Evolutionary conservation across 2,113 vertebrate species (phyloP), one percentile per base, ranked within the genome.

Genomic region (Psittacara wagleri): DNA sequence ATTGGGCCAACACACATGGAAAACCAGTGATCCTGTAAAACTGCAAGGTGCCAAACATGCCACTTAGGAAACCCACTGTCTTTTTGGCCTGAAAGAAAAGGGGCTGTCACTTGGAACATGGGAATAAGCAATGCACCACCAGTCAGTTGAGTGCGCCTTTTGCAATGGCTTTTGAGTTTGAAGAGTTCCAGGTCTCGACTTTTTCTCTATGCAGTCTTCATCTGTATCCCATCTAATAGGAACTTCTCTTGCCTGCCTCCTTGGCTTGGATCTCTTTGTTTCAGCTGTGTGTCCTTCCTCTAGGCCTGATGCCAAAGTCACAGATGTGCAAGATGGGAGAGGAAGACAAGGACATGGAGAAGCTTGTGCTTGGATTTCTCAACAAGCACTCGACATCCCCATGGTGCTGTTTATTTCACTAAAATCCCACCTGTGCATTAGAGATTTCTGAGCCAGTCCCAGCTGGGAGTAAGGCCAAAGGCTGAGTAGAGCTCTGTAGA

Each of bases 211-310:
- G 18, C 73, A 57, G 93, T 75, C 83, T 84, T 69, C 77, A 20
- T 91, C 89, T 94, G 94, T 14, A 44, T 69, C 94, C 83, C 85
- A 86, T 69, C 92, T 85, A 51, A 95, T 77, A 46, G 11, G 67
- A 95, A 55, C 93, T 68, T 64, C 74, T 69, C 75, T 18, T 44
- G 51, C 80, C 51, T 33, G 43, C 72, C 94, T 91, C 85, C 85
- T 91, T 95, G 93, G 95, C 83, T 86, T 10, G 8, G 10, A 27
- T 16, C 64, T 46, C 88, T 62, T 73, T n/a, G 64, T 94, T 68
- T 92, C 90, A 82, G 96, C 95, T 96, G 91, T 8, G 62, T 90
- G 82, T 94, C 94, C 96, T 95, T 97, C 96, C 97, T 97, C 83
- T 94, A 91, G 97, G 96, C 94, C 37, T 7, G 64, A 5, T 66